Evolutionary conservation across 2,797 vertebrate species (phyloP), one percentile per base, ranked within the genome.

Genomic region (Esox masquinongy): DNA sequence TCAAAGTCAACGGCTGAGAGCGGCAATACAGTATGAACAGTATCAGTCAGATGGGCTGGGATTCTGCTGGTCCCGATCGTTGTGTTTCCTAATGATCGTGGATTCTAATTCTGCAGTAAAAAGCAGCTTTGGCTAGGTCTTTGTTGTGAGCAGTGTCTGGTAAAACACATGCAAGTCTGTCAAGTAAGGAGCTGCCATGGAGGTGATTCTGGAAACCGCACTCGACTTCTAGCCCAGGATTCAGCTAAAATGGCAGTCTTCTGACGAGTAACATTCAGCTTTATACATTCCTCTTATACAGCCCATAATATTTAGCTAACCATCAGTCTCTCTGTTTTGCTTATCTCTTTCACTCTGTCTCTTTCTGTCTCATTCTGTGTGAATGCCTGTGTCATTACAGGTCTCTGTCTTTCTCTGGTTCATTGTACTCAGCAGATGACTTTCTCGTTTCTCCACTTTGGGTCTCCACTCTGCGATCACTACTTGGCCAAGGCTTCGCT

Each of bases 71-170:
- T 91, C 91, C 90, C 89, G 79, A 86, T 89, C 92, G 91, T 92
- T 93, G 91, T 92, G 88, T 89, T 89, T 87, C 74, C 56, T 91
- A 92, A 93, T 88, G 89, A 92, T 90, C 26, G 29, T 73, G 76
- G 83, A 84, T 85, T 81, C 70, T 71, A 84, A 88, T 85, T 87
- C 80, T 51, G 75, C 84, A 15, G 51, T 91, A 88, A 91, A 92
- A 89, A 83, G 69, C 87, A 86, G 87, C 89, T 91, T 91, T 91
- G 87, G 89, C 85, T 81, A 80, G 87, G 89, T 24, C 92, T 92
- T 93, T 93, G 91, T 93, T 92, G 91, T 91, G 81, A 79, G 85
- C 79, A 88, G 89, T 91, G 90, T 91, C 91, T 91, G 89, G 88
- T 90, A 89, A 73, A 72, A 68, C 79, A 76, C 79, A 82, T 69